Evolutionary conservation across 1,140 invertebrate genomes (phyloP), one percentile per base, ranked within the genome.

Genomic region (Protaetia brevitarsis): DNA sequence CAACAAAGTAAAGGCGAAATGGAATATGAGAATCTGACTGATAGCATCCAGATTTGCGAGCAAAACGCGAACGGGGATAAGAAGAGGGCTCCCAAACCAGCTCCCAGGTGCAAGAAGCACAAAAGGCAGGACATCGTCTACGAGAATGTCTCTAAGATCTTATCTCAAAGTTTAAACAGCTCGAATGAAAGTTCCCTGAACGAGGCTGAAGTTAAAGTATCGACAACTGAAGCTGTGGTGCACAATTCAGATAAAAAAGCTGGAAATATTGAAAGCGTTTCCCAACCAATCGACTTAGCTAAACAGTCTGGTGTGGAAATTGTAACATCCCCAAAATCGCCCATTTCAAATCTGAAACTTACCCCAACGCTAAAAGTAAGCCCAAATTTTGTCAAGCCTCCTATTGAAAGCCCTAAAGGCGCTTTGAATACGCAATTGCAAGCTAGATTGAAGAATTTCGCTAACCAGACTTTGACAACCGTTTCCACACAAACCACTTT

Each of bases 31-130:
- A 69, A 74, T 64, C 60, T 77, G 11, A 73, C 73, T 7, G 74
- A 77, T 58, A 74, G 75, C 63, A 74, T 77, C 23, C 74, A 77
- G 71, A 75, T 78, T 58, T 66, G 69, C 2, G 77, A 77, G 65
- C 73, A 78, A 64, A 71, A 69, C 63, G 7, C 34, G 3, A 23
- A 23, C 41, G 68, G 69, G 13, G 66, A 61, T 19, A 34, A 71
- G 45, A 30, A 26, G n/a, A 65, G 51, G 26, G 56, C 64, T 8
- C 76, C 76, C 1, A 66, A 72, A 51, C 76, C 76, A n/a, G 74
- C 74, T 5, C 76, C 76, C 0, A 57, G 76, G n/a, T 78, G 71
- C 64, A 71, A 71, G 62, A 73, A 76, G 37, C 72, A 73, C 59
- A 65, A 64, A 60, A 72, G 60, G 21, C 68, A 58, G 21, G 73